A percentile compares a stretch with the other conserved stretches of the same genome.
These are phyloP conservation scores for Spicauda simplicius DNA, from an alignment of 2,888 invertebrate species.

Conservation along the genomic window DNA sequence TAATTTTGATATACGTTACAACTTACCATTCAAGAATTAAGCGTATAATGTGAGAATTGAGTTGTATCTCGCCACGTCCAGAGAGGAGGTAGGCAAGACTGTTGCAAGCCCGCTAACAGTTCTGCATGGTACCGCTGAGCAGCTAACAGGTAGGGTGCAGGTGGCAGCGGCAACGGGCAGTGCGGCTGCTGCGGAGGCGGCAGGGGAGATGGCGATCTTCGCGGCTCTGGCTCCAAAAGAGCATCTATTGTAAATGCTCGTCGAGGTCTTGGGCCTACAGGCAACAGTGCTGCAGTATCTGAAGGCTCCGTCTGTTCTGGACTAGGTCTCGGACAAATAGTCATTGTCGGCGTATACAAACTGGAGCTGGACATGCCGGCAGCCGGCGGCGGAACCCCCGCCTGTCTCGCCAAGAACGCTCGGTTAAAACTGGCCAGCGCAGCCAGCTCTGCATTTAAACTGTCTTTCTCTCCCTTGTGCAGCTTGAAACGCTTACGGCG, in stretches of 20 bases:
- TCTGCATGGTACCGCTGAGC: slow-evolving; percentile 80
- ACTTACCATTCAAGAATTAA: slow-evolving; percentile 82
- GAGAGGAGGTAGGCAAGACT: slow-evolving; percentile 75
- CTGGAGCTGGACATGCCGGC: slow-evolving; percentile 64
- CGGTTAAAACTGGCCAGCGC: slow-evolving; percentile 89
- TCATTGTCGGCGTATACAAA: slow-evolving; percentile 70
- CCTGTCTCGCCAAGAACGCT: slow-evolving; percentile 78
- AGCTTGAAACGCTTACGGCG: slow-evolving; percentile 93
- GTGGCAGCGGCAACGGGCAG: slow-evolving; percentile 71
- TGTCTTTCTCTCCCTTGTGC: slow-evolving; percentile 86
- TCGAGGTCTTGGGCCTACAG: slow-evolving; percentile 65
- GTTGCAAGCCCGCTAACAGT: slow-evolving; percentile 75
- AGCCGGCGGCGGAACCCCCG: slow-evolving; percentile 67
- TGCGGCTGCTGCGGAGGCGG: slow-evolving; percentile 63
- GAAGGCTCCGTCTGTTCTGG: slow-evolving; percentile 75
- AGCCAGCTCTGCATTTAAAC: slow-evolving; percentile 88
- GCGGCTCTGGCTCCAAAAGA: slow-evolving; percentile 89
- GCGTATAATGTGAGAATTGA: slow-evolving; percentile 81
- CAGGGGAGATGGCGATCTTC: slow-evolving; percentile 65
- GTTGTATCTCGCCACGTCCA: slow-evolving; percentile 81
- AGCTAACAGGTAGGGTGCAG: slow-evolving; percentile 71
- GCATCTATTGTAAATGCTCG: slow-evolving; percentile 95
- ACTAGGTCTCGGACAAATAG: slow-evolving; percentile 65
- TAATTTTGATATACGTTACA: not conserved
- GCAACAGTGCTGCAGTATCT: slow-evolving; percentile 67